Evolutionary conservation across 2,113 vertebrate genomes (phyloP), one percentile per base, ranked within the genome.

Genomic region (Atractosteus spatula): DNA sequence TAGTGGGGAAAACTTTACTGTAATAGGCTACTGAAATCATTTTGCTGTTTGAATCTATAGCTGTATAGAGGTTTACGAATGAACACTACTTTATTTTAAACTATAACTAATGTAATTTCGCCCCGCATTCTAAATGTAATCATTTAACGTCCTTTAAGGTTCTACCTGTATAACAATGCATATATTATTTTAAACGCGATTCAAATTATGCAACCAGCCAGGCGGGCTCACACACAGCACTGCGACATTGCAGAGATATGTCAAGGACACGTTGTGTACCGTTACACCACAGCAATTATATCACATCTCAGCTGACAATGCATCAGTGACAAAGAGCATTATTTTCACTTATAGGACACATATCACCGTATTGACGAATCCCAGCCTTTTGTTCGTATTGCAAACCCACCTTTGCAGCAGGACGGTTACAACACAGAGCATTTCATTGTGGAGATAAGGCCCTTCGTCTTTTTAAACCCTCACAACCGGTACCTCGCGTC

Each of bases 391-490:
- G 68, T 59, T 66, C 45, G 69, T 66, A 67, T 74, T 74, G 78
- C 76, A 79, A 82, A 81, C 86, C 14, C 42, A 6, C 81, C 86
- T 89, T 83, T 89, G 92, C 83, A 89, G 87, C 86, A 85, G 84
- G 68, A 81, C 86, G 89, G 89, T 92, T 89, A 90, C 82, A 77
- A 77, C 80, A 80, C 84, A 86, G 90, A 89, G 85, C 80, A 83
- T 83, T 84, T 88, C 83, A 87, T 88, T 85, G 86, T 59, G 7
- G n/a, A 59, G 12, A 13, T 11, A 59, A 69, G 86, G 77, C 73
- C 82, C 76, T 74, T 87, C 85, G 83, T 85, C 85, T 87, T 82
- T 82, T 87, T 79, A 81, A 77, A 87, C 7, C n/a, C n/a, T n/a
- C 56, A 8, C 11, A 59, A 59, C 56, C 8, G n/a, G 56, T 59